Evolutionary conservation across 2,888 invertebrate species (phyloP).

Genomic region (Aspidapion aeneum): DNA sequence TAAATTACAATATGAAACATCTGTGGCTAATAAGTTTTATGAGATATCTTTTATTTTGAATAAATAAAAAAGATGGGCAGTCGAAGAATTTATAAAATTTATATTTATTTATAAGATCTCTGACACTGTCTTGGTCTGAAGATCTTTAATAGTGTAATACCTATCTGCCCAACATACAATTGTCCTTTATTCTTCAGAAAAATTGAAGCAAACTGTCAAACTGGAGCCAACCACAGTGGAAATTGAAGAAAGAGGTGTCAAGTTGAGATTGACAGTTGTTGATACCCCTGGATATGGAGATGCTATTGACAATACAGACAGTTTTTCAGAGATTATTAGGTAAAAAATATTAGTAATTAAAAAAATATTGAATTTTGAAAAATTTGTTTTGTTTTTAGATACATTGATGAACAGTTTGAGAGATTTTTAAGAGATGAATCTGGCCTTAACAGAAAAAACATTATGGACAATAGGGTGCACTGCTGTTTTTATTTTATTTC

Average conservation of each 20-base stretch:
- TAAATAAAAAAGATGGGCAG: too few species aligned
- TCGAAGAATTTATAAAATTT: background rate
- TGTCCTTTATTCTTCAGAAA: slow-evolving; percentile 57
- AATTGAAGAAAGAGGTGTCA: slow-evolving; percentile 94
- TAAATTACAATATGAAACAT: too few species aligned
- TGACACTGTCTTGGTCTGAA: too few species aligned
- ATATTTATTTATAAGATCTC: background rate
- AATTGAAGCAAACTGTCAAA: slow-evolving; percentile 88
- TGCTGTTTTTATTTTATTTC: slow-evolving; percentile 98
- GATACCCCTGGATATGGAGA: slow-evolving; percentile 97
- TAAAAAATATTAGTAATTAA: background rate
- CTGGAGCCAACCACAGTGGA: slow-evolving; percentile 94
- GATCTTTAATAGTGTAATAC: background rate
- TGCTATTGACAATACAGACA: slow-evolving; percentile 91
- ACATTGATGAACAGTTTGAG: slow-evolving; percentile 97
- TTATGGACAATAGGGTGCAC: slow-evolving; percentile 95
- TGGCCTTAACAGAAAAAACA: slow-evolving; percentile 92
- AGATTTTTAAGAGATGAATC: slow-evolving; percentile 89
- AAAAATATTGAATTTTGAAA: background rate
- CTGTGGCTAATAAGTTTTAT: too few species aligned
- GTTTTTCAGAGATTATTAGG: slow-evolving; percentile 90
- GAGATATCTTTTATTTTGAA: too few species aligned
- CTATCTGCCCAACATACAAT: background rate
- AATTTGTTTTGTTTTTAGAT: slow-evolving; percentile 41
- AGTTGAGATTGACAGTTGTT: slow-evolving; percentile 87